phyloP scores from a whole-genome alignment of 2,113 vertebrate genomes.

The Tyrannus savana region DNA sequence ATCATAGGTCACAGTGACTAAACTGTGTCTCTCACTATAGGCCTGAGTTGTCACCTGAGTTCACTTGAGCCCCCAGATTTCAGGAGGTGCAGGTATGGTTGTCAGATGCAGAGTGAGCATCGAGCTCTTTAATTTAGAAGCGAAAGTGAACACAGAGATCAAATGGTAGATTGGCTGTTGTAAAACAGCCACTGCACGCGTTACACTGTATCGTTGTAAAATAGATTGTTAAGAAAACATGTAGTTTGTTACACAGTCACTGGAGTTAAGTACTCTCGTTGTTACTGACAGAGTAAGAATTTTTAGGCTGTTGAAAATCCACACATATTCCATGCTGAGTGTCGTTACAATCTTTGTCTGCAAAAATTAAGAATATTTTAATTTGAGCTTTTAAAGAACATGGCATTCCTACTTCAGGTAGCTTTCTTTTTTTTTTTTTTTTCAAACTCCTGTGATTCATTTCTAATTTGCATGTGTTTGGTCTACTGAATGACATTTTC shows the following conservation, averaged over 20 bases:
- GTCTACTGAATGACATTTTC: neutral
- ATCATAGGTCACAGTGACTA: neutral
- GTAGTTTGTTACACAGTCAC: neutral
- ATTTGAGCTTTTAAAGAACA: neutral
- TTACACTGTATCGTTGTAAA: neutral
- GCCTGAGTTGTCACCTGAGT: neutral
- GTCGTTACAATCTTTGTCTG: neutral
- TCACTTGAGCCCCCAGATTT: fast-evolving
- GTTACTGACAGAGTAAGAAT: neutral
- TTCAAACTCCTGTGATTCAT: neutral
- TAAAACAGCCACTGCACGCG: fast-evolving
- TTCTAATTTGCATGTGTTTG: neutral
- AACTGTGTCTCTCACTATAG: fast-evolving
- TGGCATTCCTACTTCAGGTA: neutral
- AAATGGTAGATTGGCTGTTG: neutral
- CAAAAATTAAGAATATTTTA: neutral
- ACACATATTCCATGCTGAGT: fast-evolving
- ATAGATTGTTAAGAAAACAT: neutral
- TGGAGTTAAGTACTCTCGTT: neutral
- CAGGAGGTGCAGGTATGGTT: neutral
- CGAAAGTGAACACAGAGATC: neutral
- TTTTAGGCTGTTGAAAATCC: neutral
- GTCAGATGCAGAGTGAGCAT: neutral
- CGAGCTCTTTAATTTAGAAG: neutral
- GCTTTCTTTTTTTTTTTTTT: neutral